Conservation (phyloP, 2,888 invertebrate genomes). For the Lacanobia wlatinum region DNA sequence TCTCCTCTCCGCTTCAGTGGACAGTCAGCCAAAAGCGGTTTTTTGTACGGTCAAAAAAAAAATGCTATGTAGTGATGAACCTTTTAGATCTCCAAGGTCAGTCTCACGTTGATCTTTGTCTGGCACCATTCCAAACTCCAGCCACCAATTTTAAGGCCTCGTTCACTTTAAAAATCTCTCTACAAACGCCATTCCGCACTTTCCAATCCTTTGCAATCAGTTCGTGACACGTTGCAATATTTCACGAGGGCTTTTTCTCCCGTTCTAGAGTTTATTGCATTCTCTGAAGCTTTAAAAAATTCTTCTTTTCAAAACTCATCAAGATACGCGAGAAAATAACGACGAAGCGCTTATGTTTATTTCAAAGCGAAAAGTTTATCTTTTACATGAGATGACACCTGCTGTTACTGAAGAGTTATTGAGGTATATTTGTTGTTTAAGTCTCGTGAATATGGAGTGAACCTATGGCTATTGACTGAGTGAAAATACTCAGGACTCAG, state of each 20-base stretch:
- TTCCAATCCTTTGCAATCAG: constrained; percentile 41
- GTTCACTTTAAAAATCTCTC: constrained; percentile 30
- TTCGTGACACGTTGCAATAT: constrained; percentile 52
- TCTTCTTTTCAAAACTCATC: constrained; percentile 17
- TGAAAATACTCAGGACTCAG: neutral
- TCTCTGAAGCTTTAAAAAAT: constrained; percentile 23
- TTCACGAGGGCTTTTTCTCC: constrained; percentile 33
- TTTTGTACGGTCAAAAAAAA: too few relatives aligned
- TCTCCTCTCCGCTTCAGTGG: too few relatives aligned
- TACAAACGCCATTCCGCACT: constrained; percentile 33
- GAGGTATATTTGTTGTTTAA: neutral
- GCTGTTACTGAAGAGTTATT: neutral
- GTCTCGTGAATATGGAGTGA: neutral
- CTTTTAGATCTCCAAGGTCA: constrained; percentile 6
- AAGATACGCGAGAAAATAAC: constrained; percentile 1
- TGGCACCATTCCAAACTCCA: constrained; percentile 13
- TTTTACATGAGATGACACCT: neutral
- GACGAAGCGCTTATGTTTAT: neutral
- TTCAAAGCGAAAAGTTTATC: neutral
- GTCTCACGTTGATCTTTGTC: constrained; percentile 15
- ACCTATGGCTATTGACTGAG: neutral
- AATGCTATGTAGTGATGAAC: neutral
- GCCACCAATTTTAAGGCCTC: constrained; percentile 7
- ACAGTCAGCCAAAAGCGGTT: too few relatives aligned
- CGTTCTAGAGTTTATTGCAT: constrained; percentile 37